Evolutionary conservation across 2,888 invertebrate genomes (phyloP), one percentile per base, ranked within the genome.

Genomic region (Chromoteleia sp.): DNA sequence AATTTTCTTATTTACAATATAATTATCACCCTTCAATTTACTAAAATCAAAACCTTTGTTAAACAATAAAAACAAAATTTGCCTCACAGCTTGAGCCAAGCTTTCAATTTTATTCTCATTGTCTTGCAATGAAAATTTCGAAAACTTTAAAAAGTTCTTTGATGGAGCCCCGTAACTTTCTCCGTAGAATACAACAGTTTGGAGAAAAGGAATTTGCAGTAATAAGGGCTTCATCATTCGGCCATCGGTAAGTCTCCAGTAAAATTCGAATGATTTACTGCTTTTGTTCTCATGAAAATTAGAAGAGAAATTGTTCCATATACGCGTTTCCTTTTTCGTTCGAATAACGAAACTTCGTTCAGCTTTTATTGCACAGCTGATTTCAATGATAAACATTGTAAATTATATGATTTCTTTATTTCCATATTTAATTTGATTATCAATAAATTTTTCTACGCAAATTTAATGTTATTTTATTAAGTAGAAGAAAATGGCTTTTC

Each of bases 151-250:
- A 54, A 54, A 10, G 10, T 54, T 33, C 33, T 33, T 30, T 54
- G 17, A 54, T 7, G 17, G 17, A 33, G 10, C n/a, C 3, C 54
- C 54, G 54, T 0, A 10, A 41, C 58, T 58, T 58, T 58, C 58
- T 36, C 58, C 39, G 6, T n/a, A 21, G 36, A 21, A 39, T 19
- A 19, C 45, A 10, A 45, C 45, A 25, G 41, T 21, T 25, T 41
- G n/a, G 25, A 58, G 58, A 41, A 58, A 58, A 39, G 39, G 58
- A 58, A 58, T 58, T 58, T 58, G 58, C 58, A 58, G 58, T 58
- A 58, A 58, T 58, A 58, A 39, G 58, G 17, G 25, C 54, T 54
- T 54, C 58, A 41, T 58, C 41, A 41, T 39, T 19, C 8, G 21
- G 6, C 19, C 39, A 39, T 39, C 10, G 21, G 5, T 12, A 39